Percentiles rank a stretch among this genome's conserved stretches.
These are phyloP conservation scores for Lithophane leautieri DNA, from an alignment of 2,888 invertebrate species.

Conservation along the genomic window DNA sequence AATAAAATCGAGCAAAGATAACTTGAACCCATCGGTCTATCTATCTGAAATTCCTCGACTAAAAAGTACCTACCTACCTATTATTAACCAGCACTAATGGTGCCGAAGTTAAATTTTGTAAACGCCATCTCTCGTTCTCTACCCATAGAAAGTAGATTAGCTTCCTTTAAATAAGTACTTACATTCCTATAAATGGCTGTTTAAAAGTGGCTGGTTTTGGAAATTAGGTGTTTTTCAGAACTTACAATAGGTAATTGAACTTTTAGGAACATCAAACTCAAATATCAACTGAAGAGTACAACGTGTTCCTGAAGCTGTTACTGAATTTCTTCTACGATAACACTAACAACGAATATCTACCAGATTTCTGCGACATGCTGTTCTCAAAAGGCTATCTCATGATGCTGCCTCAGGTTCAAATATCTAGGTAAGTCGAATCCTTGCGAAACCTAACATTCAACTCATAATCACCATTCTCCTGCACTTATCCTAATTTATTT, in stretches of 20 bases:
- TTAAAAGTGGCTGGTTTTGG: not conserved
- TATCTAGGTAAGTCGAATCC: slow-evolving; percentile 74
- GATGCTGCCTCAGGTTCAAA: slow-evolving; percentile 82
- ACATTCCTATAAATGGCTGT: not conserved
- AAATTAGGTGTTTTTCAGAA: not conserved
- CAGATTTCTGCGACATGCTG: slow-evolving; percentile 82
- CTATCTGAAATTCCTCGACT: not conserved
- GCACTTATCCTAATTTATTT: too few species aligned
- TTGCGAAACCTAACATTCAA: not conserved
- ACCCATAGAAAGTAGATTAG: not conserved
- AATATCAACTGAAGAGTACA: slow-evolving; percentile 81
- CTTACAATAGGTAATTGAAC: not conserved
- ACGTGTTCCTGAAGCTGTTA: slow-evolving; percentile 80
- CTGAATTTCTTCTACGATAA: slow-evolving; percentile 78
- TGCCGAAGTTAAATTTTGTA: not conserved
- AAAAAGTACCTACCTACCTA: not conserved
- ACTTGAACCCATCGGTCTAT: not conserved
- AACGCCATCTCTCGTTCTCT: not conserved
- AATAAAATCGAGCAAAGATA: not conserved
- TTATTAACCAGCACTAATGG: not conserved
- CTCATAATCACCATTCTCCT: too few species aligned
- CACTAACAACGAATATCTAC: slow-evolving; percentile 65
- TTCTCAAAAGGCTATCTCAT: slow-evolving; percentile 81
- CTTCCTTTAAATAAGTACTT: not conserved
- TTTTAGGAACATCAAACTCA: slow-evolving; percentile 81